These are phyloP conservation scores for Phenacoccus solenopsis DNA, from an alignment of 1,140 invertebrate species.

Conservation along the genomic window DNA sequence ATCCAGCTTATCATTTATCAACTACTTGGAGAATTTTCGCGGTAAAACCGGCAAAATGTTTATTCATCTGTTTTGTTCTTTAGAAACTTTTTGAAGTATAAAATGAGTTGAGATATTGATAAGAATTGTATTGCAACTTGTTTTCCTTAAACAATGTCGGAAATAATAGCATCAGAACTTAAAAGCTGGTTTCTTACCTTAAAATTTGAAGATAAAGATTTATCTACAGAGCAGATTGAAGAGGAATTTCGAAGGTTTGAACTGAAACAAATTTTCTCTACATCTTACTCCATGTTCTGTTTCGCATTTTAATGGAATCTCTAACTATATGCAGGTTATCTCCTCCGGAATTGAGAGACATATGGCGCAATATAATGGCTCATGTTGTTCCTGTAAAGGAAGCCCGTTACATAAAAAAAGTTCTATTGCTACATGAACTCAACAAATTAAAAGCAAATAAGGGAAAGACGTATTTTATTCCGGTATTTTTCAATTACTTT, in stretches of 20 bases:
- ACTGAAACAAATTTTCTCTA: background rate
- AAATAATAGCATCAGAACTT: background rate
- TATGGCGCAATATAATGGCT: background rate
- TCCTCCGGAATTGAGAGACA: slow-evolving; percentile 8
- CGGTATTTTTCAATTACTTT: background rate
- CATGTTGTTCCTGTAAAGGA: background rate
- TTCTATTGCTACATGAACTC: background rate
- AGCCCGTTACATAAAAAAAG: background rate
- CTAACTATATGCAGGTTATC: background rate
- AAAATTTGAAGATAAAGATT: background rate
- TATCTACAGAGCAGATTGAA: background rate
- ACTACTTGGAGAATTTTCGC: too few species aligned
- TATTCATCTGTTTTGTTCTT: too few species aligned
- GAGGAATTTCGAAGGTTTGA: background rate
- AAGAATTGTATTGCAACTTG: too few species aligned
- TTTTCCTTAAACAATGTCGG: background rate
- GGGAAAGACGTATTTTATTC: background rate
- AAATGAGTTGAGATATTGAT: too few species aligned
- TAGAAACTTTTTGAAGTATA: too few species aligned
- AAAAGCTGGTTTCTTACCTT: background rate
- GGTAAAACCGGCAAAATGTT: too few species aligned
- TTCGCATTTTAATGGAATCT: background rate
- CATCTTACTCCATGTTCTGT: background rate
- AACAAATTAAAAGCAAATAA: background rate
- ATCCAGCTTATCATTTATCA: too few species aligned